Conservation (phyloP, 2,888 invertebrate species). For the Cheilosia vulpina region DNA sequence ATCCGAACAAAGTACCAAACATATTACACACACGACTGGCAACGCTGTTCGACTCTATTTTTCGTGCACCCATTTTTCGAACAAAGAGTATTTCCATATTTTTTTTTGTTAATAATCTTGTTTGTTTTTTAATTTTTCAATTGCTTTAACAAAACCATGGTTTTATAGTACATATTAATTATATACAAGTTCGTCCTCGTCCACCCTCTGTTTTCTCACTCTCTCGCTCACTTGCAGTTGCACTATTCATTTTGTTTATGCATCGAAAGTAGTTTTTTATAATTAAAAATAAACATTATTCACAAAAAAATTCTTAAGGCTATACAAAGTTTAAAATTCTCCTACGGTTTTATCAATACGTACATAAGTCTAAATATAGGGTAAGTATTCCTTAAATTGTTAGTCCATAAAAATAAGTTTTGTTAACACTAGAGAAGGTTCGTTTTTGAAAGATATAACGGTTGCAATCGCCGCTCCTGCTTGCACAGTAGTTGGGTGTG, state of each 20-base stretch:
- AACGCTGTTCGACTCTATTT: too few relatives aligned
- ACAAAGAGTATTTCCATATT: neutral
- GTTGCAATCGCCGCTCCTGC: slow-evolving; percentile 32
- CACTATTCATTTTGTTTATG: slow-evolving; percentile 39
- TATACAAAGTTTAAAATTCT: slow-evolving; percentile 67
- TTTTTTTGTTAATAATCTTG: slow-evolving; percentile 26
- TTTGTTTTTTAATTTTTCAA: slow-evolving; percentile 43
- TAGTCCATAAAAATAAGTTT: slow-evolving; percentile 28
- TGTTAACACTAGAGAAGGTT: slow-evolving; percentile 14
- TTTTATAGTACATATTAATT: slow-evolving; percentile 14
- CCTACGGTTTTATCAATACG: slow-evolving; percentile 52
- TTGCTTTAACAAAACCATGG: slow-evolving; percentile 51
- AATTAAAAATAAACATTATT: slow-evolving; percentile 62
- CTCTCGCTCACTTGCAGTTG: slow-evolving; percentile 57
- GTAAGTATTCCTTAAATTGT: slow-evolving; percentile 28
- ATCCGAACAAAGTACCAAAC: too few relatives aligned
- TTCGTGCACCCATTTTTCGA: too few relatives aligned
- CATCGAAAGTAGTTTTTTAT: slow-evolving; percentile 52
- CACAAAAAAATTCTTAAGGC: slow-evolving; percentile 53
- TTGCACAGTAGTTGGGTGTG: slow-evolving; percentile 18
- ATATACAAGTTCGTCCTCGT: slow-evolving; percentile 49
- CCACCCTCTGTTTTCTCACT: slow-evolving; percentile 49
- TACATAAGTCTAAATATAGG: slow-evolving; percentile 4
- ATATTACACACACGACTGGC: too few relatives aligned
- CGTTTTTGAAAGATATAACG: slow-evolving; percentile 22